Base-by-base conservation (phyloP, 2,888 invertebrate species). In the Bibio marci region DNA sequence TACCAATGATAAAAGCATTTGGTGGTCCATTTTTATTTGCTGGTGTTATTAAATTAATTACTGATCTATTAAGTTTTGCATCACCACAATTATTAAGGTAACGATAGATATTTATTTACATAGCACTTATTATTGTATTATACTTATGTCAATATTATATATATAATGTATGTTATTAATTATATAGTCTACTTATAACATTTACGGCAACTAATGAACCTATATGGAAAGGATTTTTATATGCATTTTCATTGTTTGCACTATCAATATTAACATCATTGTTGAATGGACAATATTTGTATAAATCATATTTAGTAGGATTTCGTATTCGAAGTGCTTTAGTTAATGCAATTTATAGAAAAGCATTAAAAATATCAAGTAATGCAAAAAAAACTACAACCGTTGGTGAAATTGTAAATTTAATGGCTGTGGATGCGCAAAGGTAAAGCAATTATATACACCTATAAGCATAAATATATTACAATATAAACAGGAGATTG, bases 171-270 rank as follows among this genome's bases (percentile, higher is more conserved):
- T n/a, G 14, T 19, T 32, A 2, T 25, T 35, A 8, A 4, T 25
- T 35, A 10, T 22, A 30, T 14, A 13, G 30, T 7, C 18, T 22
- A 17, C 17, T 17, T 6, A 22, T 22, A 6, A 22, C 22, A 8
- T 22, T 22, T 22, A 22, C 22, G 6, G 7, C 10, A 15, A 12
- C 18, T 13, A n/a, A n/a, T n/a, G 14, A 32, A 32, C 32, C 54
- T 6, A 32, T 49, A 13, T 70, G 70, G 69, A 63, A 64, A 46
- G 70, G 72, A 5, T 62, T 66, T 44, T 51, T 66, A 12, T 69
- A 64, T 48, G 66, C 70, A 3, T 42, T 52, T 2, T 39, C 62
- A 3, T 56, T 73, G 52, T 64, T 72, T 41, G 39, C 59, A 2
- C 55, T 59, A 3, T 58, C 67, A 1, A 46, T 61, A 4, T 13